phyloP scores from a whole-genome alignment of 2,888 invertebrate genomes.

The Drosophila hawaiiensis region DNA sequence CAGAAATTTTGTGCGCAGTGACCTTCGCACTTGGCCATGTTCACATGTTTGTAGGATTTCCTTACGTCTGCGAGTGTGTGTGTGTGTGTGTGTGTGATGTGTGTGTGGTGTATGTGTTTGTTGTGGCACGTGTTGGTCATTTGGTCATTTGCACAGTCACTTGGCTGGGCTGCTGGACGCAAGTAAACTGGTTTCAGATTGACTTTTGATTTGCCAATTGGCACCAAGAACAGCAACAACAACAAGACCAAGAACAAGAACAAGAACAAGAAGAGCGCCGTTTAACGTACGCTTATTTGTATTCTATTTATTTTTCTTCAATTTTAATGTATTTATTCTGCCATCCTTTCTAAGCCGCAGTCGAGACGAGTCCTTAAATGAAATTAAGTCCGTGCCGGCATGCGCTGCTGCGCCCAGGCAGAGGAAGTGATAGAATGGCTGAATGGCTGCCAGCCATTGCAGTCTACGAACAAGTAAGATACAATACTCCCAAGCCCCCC shows the following conservation, averaged over 20 bases:
- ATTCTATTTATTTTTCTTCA: conserved; percentile 1
- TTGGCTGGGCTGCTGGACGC: conserved; percentile 28
- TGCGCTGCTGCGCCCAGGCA: conserved; percentile 69
- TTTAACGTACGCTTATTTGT: conserved; percentile 11
- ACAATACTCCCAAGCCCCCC: not conserved
- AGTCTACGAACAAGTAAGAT: conserved; percentile 22
- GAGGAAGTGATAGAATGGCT: conserved; percentile 74
- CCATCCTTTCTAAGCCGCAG: conserved; percentile 37
- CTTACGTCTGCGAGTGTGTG: conserved; percentile 5
- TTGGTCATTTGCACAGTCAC: conserved; percentile 46
- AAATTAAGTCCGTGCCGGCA: conserved; percentile 81
- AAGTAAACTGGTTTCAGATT: conserved; percentile 49
- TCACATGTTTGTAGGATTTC: conserved; percentile 53
- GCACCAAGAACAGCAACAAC: not conserved
- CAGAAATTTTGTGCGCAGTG: conserved; percentile 77
- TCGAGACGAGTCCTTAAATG: conserved; percentile 68
- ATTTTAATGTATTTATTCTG: conserved; percentile 36
- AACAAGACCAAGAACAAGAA: not conserved
- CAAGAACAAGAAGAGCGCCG: not conserved
- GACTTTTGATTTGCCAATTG: conserved; percentile 28
- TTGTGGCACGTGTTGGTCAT: conserved; percentile 65
- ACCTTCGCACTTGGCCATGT: conserved; percentile 75
- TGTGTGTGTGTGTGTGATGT: conserved; percentile 14
- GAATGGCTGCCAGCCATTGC: conserved; percentile 73
- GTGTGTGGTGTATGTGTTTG: conserved; percentile 21